Conservation (phyloP, 2,888 invertebrate species). For the Ligdia adustata region DNA sequence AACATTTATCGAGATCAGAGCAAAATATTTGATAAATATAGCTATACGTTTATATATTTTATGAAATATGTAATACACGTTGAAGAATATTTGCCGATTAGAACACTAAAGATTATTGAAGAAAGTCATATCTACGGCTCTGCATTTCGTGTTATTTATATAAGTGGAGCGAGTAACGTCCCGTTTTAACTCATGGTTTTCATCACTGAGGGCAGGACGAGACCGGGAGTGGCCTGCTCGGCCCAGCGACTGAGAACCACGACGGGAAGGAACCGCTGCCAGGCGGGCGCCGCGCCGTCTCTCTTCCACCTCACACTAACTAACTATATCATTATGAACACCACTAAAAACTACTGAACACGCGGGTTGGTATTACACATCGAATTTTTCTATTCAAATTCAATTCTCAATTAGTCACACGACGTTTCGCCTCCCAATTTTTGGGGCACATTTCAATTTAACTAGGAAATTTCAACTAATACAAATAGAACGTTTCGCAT, state of each 20-base stretch:
- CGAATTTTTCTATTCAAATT: slow-evolving; percentile 22
- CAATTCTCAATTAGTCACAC: slow-evolving; percentile 15
- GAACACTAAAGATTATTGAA: slow-evolving; percentile 25
- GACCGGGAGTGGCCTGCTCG: slow-evolving; percentile 1
- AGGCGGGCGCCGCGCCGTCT: neutral
- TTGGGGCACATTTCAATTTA: slow-evolving; percentile 23
- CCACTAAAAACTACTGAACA: slow-evolving; percentile 27
- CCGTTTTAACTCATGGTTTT: slow-evolving; percentile 42
- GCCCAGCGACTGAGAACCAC: slow-evolving; percentile 45
- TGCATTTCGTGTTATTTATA: slow-evolving; percentile 30
- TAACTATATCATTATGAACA: slow-evolving; percentile 20
- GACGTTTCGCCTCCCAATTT: slow-evolving; percentile 13
- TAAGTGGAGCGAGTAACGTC: slow-evolving; percentile 29
- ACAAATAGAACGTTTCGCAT: slow-evolving; percentile 15
- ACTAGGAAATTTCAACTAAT: slow-evolving; percentile 28
- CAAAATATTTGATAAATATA: slow-evolving; percentile 37
- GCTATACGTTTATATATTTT: slow-evolving; percentile 13
- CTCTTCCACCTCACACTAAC: slow-evolving; percentile 1
- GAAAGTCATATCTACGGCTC: slow-evolving; percentile 36
- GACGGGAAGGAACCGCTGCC: slow-evolving; percentile 39
- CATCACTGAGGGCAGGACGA: too few relatives aligned
- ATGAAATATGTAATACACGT: slow-evolving; percentile 13
- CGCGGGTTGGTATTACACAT: slow-evolving; percentile 27
- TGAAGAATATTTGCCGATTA: slow-evolving; percentile 16
- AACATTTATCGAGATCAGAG: slow-evolving; percentile 40